Base-by-base conservation (phyloP, 2,113 vertebrate genomes). In the Engystomops pustulosus region DNA sequence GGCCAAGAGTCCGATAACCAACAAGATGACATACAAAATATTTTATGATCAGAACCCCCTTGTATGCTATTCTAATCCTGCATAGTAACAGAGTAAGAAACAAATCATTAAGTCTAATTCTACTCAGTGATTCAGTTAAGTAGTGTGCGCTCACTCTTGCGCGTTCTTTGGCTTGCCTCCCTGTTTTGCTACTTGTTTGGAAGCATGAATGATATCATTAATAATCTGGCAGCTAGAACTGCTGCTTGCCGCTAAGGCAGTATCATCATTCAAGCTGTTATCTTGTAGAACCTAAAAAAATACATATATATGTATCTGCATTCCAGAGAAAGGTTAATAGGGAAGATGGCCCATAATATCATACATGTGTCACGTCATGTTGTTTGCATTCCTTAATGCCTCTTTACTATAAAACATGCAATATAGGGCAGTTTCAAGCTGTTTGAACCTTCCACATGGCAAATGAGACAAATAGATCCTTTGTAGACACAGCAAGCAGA, bases 131-230 rank as follows among this genome's bases (percentile, higher is more conserved):
- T 85, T 69, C 74, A 68, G 70, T 79, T 79, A 53, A 55, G 45
- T 79, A 79, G 74, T 53, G 47, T 79, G 75, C 25, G 62, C 67
- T 78, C 75, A 79, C 60, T 85, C 74, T 79, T 79, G 74, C 70
- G 75, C 83, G 23, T 58, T 85, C 47, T 85, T 85, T 85, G 83
- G 83, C 74, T 78, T 85, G 60, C 49, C n/a, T 79, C 49, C 74
- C 62, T 85, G 75, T 85, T 84, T 69, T 85, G 83, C 83, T 85
- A 79, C 83, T 85, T 85, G 83, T 85, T 85, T 85, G 83, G 83
- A 85, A 69, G 83, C 83, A 85, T 85, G 83, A 85, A 79, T 85
- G 74, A 85, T 79, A 85, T 85, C 83, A 85, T 79, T 84, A 85
- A 68, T 78, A 85, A 79, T 85, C 83, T 85, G 83, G 83, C 83